Evolutionary conservation across 2,797 vertebrate genomes (phyloP).

Genomic region (Pipistrellus pipistrellus): DNA sequence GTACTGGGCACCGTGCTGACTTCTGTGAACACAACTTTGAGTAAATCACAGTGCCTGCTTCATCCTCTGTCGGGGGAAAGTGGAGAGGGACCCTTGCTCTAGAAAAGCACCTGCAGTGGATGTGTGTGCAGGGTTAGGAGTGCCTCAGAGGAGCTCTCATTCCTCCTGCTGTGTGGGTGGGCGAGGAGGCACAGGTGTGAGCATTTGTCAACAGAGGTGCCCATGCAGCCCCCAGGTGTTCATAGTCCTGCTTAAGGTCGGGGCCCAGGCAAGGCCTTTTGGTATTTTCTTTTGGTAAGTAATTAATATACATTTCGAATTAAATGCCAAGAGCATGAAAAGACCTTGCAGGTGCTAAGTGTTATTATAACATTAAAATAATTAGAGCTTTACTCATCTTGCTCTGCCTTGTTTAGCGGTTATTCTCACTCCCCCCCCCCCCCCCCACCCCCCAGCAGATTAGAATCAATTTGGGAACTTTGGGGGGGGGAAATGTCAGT

Average conservation of each 20-base stretch:
- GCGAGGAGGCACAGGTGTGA: constrained; percentile 27
- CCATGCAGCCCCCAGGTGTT: constrained; percentile 54
- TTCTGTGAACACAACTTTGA: not conserved
- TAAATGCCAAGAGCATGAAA: constrained; percentile 72
- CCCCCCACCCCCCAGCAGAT: not conserved
- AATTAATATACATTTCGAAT: constrained; percentile 76
- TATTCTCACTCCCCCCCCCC: not conserved
- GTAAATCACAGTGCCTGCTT: not conserved
- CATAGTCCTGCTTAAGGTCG: constrained; percentile 26
- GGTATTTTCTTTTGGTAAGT: constrained; percentile 75
- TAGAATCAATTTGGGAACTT: constrained; percentile 33
- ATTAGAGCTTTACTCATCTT: constrained; percentile 72
- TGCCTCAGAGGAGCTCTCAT: not conserved
- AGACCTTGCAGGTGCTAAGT: constrained; percentile 65
- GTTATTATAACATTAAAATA: constrained; percentile 79
- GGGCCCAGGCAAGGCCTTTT: constrained; percentile 55
- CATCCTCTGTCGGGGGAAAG: not conserved
- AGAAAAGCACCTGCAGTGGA: not conserved
- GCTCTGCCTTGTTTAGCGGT: constrained; percentile 39
- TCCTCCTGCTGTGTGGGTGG: constrained; percentile 30
- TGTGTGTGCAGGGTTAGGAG: not conserved
- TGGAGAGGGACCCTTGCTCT: not conserved
- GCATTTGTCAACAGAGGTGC: not conserved
- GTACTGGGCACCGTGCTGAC: not conserved
- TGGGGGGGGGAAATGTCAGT: not conserved